Percentiles rank a stretch among this genome's conserved stretches.
Conservation (phyloP, 2,888 invertebrate species). For the Cerastis leucographa region DNA sequence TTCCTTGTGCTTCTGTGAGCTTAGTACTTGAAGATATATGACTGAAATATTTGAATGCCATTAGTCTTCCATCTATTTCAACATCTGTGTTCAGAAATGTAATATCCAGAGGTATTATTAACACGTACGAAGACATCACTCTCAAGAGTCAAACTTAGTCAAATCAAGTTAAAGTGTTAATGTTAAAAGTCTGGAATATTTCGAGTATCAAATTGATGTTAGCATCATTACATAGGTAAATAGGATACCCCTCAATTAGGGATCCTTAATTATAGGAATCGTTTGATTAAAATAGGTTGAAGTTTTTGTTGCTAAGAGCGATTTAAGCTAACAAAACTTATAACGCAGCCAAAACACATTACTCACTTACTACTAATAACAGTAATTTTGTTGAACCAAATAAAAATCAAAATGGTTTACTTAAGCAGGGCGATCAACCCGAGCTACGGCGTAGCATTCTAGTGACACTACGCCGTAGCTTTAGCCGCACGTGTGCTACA, state of each 20-base stretch:
- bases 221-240: not conserved
- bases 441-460: not conserved
- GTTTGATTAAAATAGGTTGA: conserved; percentile 3
- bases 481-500: not conserved
- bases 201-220: conserved; percentile 1
- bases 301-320: not conserved
- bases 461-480: not conserved
- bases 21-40: too few species aligned
- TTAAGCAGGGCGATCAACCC: not conserved
- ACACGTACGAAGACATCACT: not conserved
- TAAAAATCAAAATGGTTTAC: not conserved
- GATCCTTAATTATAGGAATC: not conserved
- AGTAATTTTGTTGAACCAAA: not conserved
- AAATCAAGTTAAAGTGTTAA: conserved; percentile 9
- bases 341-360: not conserved
- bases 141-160: conserved; percentile 21
- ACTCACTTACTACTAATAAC: not conserved
- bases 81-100: conserved; percentile 32
- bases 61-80: conserved; percentile 18
- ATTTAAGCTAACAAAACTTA: not conserved
- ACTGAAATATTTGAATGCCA: too few species aligned
- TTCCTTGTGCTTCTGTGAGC: conserved; percentile 12
- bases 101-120: not conserved
- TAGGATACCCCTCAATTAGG: too few species aligned
- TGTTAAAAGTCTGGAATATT: conserved; percentile 14